Conservation (phyloP, 2,888 invertebrate species). For the Drosophila mimetica region DNA sequence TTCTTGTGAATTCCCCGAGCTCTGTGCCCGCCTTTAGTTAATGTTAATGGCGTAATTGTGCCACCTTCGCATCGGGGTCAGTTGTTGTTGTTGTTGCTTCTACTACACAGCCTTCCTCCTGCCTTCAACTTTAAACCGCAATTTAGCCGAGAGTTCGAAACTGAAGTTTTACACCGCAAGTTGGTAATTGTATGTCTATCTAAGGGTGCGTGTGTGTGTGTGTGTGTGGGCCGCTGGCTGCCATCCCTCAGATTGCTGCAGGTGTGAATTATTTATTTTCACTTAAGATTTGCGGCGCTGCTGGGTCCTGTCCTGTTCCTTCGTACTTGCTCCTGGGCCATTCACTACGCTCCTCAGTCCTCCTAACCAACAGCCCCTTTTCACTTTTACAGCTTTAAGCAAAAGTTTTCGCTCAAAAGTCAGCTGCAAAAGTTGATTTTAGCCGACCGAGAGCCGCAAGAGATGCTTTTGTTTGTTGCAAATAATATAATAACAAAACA, state of each 20-base stretch:
- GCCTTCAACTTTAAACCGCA: conserved; percentile 69
- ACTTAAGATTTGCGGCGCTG: conserved; percentile 69
- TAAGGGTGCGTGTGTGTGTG: neutral
- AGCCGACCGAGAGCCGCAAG: conserved; percentile 44
- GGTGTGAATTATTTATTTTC: conserved; percentile 84
- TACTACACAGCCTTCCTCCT: conserved; percentile 15
- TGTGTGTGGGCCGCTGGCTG: conserved; percentile 23
- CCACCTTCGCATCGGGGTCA: conserved; percentile 54
- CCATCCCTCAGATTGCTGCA: conserved; percentile 66
- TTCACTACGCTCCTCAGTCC: neutral
- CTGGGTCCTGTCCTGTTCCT: conserved; percentile 9
- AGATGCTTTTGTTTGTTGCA: conserved; percentile 65
- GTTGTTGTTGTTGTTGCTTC: conserved; percentile 41
- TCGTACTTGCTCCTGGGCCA: conserved; percentile 3
- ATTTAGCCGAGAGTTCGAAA: conserved; percentile 61
- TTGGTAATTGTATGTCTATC: conserved; percentile 54
- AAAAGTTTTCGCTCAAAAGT: conserved; percentile 71
- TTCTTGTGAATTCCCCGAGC: conserved; percentile 11
- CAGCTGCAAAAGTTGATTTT: conserved; percentile 77
- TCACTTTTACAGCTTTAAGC: conserved; percentile 52
- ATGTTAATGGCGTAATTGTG: conserved; percentile 53
- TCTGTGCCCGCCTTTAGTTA: conserved; percentile 29
- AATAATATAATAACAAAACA: conserved; percentile 66
- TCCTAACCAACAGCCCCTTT: conserved; percentile 34
- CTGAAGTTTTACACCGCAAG: conserved; percentile 70